Conservation (phyloP, 2,113 vertebrate species). For the Gallinago media region DNA sequence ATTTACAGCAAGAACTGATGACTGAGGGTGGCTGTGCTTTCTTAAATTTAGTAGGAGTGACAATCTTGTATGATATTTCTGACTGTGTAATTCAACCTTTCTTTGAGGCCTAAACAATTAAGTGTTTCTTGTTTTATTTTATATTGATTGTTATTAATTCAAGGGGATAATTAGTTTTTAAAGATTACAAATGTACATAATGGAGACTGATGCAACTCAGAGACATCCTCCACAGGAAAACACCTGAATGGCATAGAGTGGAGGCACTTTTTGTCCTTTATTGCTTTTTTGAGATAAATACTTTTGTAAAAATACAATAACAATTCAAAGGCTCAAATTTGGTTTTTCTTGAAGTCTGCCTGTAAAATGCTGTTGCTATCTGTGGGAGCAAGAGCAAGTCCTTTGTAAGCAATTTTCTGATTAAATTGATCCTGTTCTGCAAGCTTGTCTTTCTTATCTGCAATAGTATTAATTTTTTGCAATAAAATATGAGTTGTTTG, state of each 20-base stretch:
- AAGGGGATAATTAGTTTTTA: not conserved
- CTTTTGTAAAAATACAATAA: not conserved
- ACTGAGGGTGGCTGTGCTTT: not conserved
- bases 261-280: not conserved
- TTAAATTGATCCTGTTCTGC: not conserved
- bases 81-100: not conserved
- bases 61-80: not conserved
- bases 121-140: not conserved
- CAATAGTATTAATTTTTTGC: not conserved
- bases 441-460: slow-evolving; percentile 13
- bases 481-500: slow-evolving; percentile 5
- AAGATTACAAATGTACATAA: not conserved
- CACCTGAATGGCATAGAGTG: not conserved
- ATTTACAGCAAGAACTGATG: not conserved
- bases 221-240: not conserved
- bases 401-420: not conserved
- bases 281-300: not conserved
- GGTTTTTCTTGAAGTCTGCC: not conserved
- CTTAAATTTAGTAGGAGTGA: not conserved
- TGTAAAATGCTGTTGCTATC: not conserved
- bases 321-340: not conserved
- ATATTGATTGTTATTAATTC: not conserved
- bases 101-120: not conserved
- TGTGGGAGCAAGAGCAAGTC: not conserved
- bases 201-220: not conserved